phyloP scores from a whole-genome alignment of 2,113 vertebrate species.

The Gavia stellata region DNA sequence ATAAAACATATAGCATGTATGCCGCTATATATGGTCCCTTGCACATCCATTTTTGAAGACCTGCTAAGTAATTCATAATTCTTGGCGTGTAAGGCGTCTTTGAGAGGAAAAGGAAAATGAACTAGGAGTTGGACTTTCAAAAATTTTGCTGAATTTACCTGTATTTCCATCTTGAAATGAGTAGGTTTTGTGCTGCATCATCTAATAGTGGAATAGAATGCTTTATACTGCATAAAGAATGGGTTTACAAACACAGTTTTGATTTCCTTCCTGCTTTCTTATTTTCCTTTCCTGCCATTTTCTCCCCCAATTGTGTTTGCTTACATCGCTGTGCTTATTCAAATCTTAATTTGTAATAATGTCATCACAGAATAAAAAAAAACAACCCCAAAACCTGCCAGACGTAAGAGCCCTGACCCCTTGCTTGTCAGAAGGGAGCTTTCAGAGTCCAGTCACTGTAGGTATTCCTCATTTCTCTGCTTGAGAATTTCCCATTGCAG shows the following conservation, averaged over 20 bases:
- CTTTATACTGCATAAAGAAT: not conserved
- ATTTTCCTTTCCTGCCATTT: not conserved
- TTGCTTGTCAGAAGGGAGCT: not conserved
- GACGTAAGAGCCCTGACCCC: not conserved
- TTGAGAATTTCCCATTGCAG: not conserved
- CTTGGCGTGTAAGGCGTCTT: not conserved
- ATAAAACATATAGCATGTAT: not conserved
- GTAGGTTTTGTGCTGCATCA: not conserved
- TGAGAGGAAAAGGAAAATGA: not conserved
- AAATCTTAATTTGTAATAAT: not conserved
- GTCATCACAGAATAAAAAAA: not conserved
- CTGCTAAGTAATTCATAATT: not conserved
- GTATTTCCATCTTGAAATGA: not conserved
- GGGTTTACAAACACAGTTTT: not conserved
- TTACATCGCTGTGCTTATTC: not conserved
- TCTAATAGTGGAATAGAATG: not conserved
- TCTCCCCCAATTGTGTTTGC: not conserved
- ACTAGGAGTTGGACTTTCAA: not conserved
- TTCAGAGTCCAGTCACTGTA: not conserved
- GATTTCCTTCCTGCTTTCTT: not conserved
- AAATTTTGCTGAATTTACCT: not conserved
- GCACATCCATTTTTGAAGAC: not conserved
- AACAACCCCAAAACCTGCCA: not conserved
- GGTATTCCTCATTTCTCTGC: not conserved
- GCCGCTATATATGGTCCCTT: accelerated